Evolutionary conservation across 1,140 invertebrate genomes (phyloP), one percentile per base, ranked within the genome.

Genomic region (Leptonema lineaticorne): DNA sequence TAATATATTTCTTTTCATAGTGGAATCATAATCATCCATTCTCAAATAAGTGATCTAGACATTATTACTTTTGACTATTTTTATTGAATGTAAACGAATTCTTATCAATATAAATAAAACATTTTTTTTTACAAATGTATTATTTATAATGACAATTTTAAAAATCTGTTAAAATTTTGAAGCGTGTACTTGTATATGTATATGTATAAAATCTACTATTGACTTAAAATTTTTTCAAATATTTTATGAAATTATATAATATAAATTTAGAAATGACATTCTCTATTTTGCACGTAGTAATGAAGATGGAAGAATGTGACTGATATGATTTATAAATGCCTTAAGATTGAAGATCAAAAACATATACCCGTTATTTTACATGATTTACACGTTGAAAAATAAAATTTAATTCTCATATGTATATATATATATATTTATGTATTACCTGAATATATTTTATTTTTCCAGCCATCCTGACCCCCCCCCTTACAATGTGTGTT

Each of bases 301-400:
- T 53, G 50, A 26, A 26, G 50, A 53, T 53, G 50, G 27, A 53
- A 26, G 50, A 53, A 53, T 53, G 50, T 53, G 50, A 53, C 50
- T 53, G 50, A 53, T 50, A 50, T 46, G 16, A 5, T 53, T 37
- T 28, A 30, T 59, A 59, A 59, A 59, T 59, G 30, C 30, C 28
- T 59, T 33, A 37, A 18, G n/a, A 59, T 33, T 28, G 2, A 33
- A 59, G 33, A 33, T 37, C 14, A 59, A 59, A 37, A n/a, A 9
- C 33, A 33, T 33, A n/a, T 9, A 33, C 24, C 22, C 4, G 2
- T 24, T 53, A 50, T 20, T 22, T 22, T 48, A 48, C 45, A 48
- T 48, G 14, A 48, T n/a, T n/a, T n/a, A n/a, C n/a, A n/a, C n/a
- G n/a, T n/a, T 48, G 45, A 5, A 58, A 22, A 58, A 6, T 27